Evolutionary conservation across 2,888 invertebrate species (phyloP), one percentile per base, ranked within the genome.

Genomic region (Myathropa florea): DNA sequence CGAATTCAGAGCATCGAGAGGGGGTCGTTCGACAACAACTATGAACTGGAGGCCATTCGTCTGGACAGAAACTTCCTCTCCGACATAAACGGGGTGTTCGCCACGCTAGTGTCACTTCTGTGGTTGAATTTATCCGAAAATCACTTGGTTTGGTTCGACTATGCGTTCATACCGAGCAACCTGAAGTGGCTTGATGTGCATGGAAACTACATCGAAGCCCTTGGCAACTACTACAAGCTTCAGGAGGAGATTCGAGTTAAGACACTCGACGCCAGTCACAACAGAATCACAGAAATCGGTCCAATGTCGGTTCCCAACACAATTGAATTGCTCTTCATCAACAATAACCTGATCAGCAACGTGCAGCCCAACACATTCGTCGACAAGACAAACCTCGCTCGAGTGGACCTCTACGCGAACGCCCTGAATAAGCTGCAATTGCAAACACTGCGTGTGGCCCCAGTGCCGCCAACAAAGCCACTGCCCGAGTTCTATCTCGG

Each of bases 81-180:
- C 26, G 97, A 98, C 91, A 96, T 98, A 89, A 97, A 98, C 93
- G 97, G 97, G 7, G 96, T 97, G 33, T 97, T 98, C 91, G 96
- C 97, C 60, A 96, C 97, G 75, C 93, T 98, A 18, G 95, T 96
- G 6, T 96, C 96, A 88, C 94, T 98, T 85, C 93, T 97, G 90
- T 96, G 97, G 96, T 93, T 98, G 85, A 98, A 98, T 93, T 94
- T 98, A 71, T 97, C 97, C 33, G 97, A 97, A 93, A 98, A 98
- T 94, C 97, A 97, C 93, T 94, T 98, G 90, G 96, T 97, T 89
- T 97, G 97, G 97, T 98, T 98, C 92, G 98, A 98, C 93, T 98
- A 97, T 92, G 97, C 97, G 71, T 97, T 98, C 92, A 96, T 98
- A 89, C 98, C 98, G 39, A 96, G 96, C 88, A 97, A 97, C 92